Evolutionary conservation across 2,113 vertebrate species (phyloP).

Genomic region (Semicossyphus pulcher): DNA sequence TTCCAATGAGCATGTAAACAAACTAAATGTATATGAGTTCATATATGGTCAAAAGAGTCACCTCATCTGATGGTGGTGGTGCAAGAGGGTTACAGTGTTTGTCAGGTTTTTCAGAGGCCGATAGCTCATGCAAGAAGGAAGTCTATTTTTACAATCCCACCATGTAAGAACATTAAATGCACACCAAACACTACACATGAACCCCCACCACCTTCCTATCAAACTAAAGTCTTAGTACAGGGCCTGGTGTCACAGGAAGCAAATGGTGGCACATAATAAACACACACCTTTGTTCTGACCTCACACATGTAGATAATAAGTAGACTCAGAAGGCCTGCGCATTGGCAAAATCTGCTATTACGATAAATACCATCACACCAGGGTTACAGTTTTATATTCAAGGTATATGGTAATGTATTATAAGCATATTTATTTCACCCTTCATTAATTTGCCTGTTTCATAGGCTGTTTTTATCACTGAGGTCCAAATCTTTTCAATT

Average conservation of each 20-base stretch:
- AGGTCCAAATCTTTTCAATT: too few species aligned
- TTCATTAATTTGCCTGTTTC: too few species aligned
- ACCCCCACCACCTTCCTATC: background rate
- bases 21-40: too few species aligned
- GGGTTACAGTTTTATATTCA: too few species aligned
- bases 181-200: background rate
- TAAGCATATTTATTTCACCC: too few species aligned
- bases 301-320: background rate
- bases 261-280: background rate
- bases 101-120: background rate
- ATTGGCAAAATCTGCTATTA: too few species aligned
- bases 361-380: too few species aligned
- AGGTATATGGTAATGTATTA: too few species aligned
- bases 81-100: background rate
- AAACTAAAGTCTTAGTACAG: background rate
- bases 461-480: too few species aligned
- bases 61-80: background rate
- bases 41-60: background rate
- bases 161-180: background rate
- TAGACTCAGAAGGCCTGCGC: too few species aligned
- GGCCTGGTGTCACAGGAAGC: background rate
- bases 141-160: slow-evolving; percentile 22
- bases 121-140: background rate
- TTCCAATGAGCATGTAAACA: too few species aligned
- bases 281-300: background rate